phyloP scores from a whole-genome alignment of 1,140 invertebrate species.

The Nasonia giraulti region DNA sequence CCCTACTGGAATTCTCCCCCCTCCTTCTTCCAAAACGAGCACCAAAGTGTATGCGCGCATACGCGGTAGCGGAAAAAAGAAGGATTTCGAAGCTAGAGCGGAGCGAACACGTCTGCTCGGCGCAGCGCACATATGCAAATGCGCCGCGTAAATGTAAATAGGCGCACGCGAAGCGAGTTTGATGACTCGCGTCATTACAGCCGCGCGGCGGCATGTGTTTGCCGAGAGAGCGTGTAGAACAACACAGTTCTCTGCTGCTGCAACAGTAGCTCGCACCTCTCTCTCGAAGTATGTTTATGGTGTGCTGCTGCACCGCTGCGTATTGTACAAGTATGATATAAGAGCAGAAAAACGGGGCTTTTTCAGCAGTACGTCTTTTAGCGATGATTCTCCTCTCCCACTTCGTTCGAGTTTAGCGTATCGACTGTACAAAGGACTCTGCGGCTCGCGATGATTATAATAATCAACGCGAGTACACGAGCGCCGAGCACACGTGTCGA shows the following conservation, averaged over 20 bases:
- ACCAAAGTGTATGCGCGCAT: neutral
- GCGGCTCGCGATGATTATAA: neutral
- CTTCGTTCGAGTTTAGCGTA: neutral
- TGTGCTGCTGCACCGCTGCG: neutral
- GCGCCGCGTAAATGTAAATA: slow-evolving; percentile 19
- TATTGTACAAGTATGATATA: neutral
- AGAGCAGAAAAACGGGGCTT: neutral
- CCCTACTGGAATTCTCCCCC: neutral
- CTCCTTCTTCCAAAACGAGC: neutral
- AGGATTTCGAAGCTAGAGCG: neutral
- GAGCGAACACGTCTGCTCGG: neutral
- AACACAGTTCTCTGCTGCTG: neutral
- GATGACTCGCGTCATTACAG: slow-evolving; percentile 20
- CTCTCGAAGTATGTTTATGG: slow-evolving; percentile 28
- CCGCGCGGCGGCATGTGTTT: slow-evolving; percentile 16
- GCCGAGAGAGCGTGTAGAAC: slow-evolving; percentile 22
- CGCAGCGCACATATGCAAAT: neutral
- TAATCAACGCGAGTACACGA: neutral
- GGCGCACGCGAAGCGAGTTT: neutral
- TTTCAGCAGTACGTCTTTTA: no score
- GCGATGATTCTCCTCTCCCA: neutral
- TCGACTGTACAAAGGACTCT: neutral
- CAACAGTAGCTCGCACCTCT: neutral
- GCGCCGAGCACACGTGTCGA: no score
- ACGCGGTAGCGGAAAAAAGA: neutral